These are phyloP conservation scores for Archocentrus centrarchus DNA, from an alignment of 2,113 vertebrate species.

Conservation along the genomic window DNA sequence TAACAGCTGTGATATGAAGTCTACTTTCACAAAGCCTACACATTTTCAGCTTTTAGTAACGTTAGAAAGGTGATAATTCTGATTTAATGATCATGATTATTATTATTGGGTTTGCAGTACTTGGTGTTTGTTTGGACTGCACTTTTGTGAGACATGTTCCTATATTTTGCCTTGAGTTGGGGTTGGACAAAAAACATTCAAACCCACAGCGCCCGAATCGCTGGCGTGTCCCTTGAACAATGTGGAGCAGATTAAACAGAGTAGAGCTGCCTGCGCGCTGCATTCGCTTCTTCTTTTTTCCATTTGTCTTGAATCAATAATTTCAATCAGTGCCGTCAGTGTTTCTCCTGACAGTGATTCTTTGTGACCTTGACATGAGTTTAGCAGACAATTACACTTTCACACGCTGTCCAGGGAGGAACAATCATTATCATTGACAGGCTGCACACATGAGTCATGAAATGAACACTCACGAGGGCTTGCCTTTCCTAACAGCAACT, in stretches of 20 bases:
- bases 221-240: not conserved
- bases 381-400: slow-evolving; percentile 45
- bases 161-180: not conserved
- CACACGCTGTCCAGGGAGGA: not conserved
- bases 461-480: not conserved
- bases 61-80: not conserved
- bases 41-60: not conserved
- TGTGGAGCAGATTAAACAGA: slow-evolving; percentile 5
- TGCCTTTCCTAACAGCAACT: slow-evolving; percentile 25
- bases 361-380: slow-evolving; percentile 46
- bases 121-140: not conserved
- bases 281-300: not conserved
- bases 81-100: not conserved
- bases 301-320: slow-evolving; percentile 29
- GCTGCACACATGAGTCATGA: not conserved
- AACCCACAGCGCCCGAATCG: not conserved
- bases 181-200: too few species aligned
- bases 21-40: not conserved
- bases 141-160: not conserved
- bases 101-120: not conserved
- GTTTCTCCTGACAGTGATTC: slow-evolving; percentile 8
- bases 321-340: not conserved
- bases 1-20: not conserved
- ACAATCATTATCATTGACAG: slow-evolving; percentile 40
- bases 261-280: not conserved